Evolutionary conservation across 2,888 invertebrate species (phyloP), one percentile per base, ranked within the genome.

Genomic region (Cantharis rufa): DNA sequence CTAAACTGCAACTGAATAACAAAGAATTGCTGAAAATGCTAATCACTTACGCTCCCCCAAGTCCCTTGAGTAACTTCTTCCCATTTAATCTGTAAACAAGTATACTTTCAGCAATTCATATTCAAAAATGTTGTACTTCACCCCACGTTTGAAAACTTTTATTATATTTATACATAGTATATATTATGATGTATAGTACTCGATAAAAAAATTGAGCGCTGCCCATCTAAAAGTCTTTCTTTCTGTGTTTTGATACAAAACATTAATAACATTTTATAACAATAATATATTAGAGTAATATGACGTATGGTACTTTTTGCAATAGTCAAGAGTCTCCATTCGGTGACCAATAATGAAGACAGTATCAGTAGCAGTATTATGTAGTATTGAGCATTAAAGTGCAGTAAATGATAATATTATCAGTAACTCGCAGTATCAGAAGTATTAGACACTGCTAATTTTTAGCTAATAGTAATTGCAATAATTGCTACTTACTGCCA

Each of bases 61-160:
- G 84, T 85, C 82, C 86, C 86, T 83, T 84, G 82, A 32, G 83
- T 83, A 79, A 85, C 84, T 82, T 85, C 85, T 80, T 86, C 85
- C 86, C 86, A 86, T 82, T 86, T 86, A 80, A 82, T 86, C 86
- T 86, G 86, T 79, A 86, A 85, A 82, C 83, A 85, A 85, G 83
- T 80, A 78, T 66, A 75, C 68, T 70, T 64, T 77, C 66, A 73
- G 70, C 64, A 28, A 69, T 69, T 27, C 69, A n/a, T 27, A 69
- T 15, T 21, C 21, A n/a, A 69, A 28, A 28, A 15, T 13, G 11
- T 69, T 27, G 24, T 24, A 24, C 28, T 28, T 69, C 15, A 66
- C 21, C 21, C 64, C 21, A 66, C 64, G 11, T 24, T 18, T n/a
- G 7, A n/a, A 21, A 66, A 66, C 24, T 64, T 64, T 7, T 13